Conservation (phyloP, 2,797 vertebrate species). For the Mus caroli region DNA sequence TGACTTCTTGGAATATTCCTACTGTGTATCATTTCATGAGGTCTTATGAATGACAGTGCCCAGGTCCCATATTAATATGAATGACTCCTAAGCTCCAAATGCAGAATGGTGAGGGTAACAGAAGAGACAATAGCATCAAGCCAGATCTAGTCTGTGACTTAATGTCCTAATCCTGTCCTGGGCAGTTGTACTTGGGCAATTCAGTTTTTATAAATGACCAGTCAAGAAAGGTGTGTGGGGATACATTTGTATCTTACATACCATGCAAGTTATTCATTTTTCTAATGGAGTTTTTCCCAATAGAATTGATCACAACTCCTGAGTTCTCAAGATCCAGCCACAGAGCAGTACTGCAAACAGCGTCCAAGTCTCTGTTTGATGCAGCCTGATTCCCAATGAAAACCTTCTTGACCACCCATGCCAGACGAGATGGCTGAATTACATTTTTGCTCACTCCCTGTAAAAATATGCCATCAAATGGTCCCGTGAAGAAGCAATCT, state of each 20-base stretch:
- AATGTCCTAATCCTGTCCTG: neutral
- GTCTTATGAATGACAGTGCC: rapidly evolving
- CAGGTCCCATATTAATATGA: neutral
- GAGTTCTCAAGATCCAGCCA: neutral
- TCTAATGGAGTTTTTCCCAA: neutral
- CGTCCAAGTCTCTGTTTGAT: neutral
- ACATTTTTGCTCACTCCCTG: neutral
- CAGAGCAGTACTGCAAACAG: neutral
- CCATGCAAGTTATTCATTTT: neutral
- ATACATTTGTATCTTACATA: neutral
- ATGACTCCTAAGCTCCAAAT: rapidly evolving
- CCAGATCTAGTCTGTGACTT: neutral
- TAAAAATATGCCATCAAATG: constrained; percentile 53
- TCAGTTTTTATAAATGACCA: neutral
- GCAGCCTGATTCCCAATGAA: neutral
- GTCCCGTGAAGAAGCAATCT: constrained; percentile 15
- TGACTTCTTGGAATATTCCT: neutral
- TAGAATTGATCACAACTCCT: constrained; percentile 2
- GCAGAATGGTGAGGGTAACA: neutral
- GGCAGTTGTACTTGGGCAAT: neutral
- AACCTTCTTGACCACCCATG: constrained; percentile 40
- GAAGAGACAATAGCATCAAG: neutral
- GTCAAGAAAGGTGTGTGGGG: neutral
- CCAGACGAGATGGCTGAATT: neutral
- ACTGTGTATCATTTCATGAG: rapidly evolving